Evolutionary conservation across 1,140 invertebrate genomes (phyloP).

Genomic region (Bombus soroeensis): DNA sequence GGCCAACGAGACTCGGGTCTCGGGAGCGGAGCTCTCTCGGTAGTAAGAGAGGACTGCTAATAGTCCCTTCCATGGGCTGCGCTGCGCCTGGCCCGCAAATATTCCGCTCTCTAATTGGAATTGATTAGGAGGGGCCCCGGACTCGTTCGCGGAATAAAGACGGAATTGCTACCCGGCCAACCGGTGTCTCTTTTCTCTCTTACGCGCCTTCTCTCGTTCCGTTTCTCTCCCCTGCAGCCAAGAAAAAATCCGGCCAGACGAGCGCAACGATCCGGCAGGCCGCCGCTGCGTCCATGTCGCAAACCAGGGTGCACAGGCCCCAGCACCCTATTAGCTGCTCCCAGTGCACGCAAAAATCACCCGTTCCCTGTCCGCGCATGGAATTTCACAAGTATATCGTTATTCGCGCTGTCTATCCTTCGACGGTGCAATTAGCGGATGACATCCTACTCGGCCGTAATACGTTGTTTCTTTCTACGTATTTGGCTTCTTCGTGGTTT

Average conservation of each 20-base stretch:
- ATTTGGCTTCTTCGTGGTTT: background rate
- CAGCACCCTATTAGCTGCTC: slow-evolving; percentile 9
- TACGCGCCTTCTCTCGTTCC: background rate
- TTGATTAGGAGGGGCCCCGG: slow-evolving; percentile 80
- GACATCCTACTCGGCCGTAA: background rate
- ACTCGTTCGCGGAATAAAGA: slow-evolving; percentile 77
- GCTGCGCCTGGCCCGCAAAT: slow-evolving; percentile 78
- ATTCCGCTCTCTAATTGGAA: slow-evolving; percentile 84
- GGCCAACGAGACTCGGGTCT: slow-evolving; percentile 72
- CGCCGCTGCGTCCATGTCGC: slow-evolving; percentile 34
- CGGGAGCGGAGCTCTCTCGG: slow-evolving; percentile 60
- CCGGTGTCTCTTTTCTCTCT: slow-evolving; percentile 10
- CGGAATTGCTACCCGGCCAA: slow-evolving; percentile 72
- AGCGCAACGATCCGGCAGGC: slow-evolving; percentile 24
- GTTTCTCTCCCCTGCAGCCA: slow-evolving; percentile 14
- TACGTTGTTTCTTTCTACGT: background rate
- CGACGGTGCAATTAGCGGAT: background rate
- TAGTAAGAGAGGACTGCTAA: slow-evolving; percentile 80
- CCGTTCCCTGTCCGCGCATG: background rate
- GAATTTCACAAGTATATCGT: background rate
- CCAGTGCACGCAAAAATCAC: background rate
- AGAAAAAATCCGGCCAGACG: slow-evolving; percentile 55
- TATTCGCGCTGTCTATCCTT: slow-evolving; percentile 1
- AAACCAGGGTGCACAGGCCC: background rate
- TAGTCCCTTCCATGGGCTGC: slow-evolving; percentile 75